Evolutionary conservation across 2,113 vertebrate species (phyloP), one percentile per base, ranked within the genome.

Genomic region (Alligator mississippiensis): DNA sequence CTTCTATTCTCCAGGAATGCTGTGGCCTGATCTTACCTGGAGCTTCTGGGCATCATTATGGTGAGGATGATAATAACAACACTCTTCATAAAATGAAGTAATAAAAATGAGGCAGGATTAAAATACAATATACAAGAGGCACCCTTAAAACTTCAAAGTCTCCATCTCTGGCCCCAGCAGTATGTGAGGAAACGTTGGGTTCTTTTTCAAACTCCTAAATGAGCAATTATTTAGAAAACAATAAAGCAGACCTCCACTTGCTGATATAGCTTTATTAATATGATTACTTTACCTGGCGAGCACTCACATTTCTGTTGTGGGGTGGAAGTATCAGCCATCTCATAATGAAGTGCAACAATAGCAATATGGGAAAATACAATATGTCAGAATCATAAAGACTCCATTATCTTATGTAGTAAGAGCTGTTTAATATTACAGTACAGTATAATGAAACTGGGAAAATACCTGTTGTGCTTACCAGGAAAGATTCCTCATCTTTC

Each of bases 181-280:
- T 62, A 62, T 24, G 21, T 11, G 25, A 25, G 24, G 2, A 30
- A 9, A 22, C 76, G 60, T 0, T 0, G 27, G 10, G 60, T 2
- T 15, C 16, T 19, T 82, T 88, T 87, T 80, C 55, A 90, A 82
- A 75, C 13, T 82, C 38, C 80, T 88, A n/a, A 66, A 6, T 6
- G 3, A 76, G 59, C 21, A 24, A 62, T 62, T 25, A 24, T 87
- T 88, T 76, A 86, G 61, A 63, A 80, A 4, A 79, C 0, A 88
- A 81, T 34, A 85, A 55, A 0, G 4, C 8, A 4, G 11, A 6
- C 54, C n/a, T 66, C 85, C 79, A 81, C 5, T 30, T 2, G 1
- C 82, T 70, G 13, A 16, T 80, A 1, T 17, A 60, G 18, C 0
- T 57, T 38, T 70, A 77, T 84, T 27, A 64, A 24, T 16, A 11